phyloP scores from a whole-genome alignment of 2,113 vertebrate species.

The Bubo bubo region DNA sequence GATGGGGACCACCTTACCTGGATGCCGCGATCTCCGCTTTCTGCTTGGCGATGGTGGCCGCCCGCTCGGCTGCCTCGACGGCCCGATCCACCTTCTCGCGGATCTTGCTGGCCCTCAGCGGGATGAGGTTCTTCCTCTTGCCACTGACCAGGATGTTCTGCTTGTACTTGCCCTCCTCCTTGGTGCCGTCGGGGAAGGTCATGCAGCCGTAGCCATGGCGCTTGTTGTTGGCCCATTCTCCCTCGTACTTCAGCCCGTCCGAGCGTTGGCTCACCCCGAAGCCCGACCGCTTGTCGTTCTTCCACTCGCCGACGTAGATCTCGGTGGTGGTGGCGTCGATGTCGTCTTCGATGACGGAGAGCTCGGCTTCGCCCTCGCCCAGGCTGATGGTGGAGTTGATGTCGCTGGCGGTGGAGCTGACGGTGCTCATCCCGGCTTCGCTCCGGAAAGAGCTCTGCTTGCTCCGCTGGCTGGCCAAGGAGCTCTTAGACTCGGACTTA shows the following conservation, averaged over 20 bases:
- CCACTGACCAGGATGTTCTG: constrained; percentile 94
- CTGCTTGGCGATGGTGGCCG: constrained; percentile 93
- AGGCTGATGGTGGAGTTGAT: constrained; percentile 95
- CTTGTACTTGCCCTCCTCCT: constrained; percentile 99
- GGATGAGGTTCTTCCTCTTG: constrained; percentile 97
- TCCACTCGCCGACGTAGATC: constrained; percentile 94
- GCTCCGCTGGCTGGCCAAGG: constrained; percentile 96
- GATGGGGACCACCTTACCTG: constrained; percentile 73
- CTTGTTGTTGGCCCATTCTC: constrained; percentile 93
- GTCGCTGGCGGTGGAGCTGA: constrained; percentile 94
- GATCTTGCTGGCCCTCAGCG: constrained; percentile 94
- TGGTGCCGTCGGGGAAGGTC: constrained; percentile 94
- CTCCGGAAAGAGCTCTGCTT: constrained; percentile 99
- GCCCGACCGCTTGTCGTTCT: constrained; percentile 90
- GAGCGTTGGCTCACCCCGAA: constrained; percentile 94
- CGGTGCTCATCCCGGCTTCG: constrained; percentile 95
- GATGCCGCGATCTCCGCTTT: constrained; percentile 96
- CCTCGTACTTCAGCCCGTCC: constrained; percentile 91
- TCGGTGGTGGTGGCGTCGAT: constrained; percentile 97
- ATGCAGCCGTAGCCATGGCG: constrained; percentile 96
- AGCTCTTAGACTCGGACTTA: constrained; percentile 96
- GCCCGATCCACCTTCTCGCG: constrained; percentile 97
- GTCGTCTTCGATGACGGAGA: constrained; percentile 84
- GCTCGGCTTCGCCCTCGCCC: constrained; percentile 89
- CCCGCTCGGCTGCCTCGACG: constrained; percentile 89